A percentile compares a stretch with the other conserved stretches of the same genome.
Evolutionary conservation across 2,888 invertebrate genomes (phyloP).

Genomic region (Leptopterna dolabrata): DNA sequence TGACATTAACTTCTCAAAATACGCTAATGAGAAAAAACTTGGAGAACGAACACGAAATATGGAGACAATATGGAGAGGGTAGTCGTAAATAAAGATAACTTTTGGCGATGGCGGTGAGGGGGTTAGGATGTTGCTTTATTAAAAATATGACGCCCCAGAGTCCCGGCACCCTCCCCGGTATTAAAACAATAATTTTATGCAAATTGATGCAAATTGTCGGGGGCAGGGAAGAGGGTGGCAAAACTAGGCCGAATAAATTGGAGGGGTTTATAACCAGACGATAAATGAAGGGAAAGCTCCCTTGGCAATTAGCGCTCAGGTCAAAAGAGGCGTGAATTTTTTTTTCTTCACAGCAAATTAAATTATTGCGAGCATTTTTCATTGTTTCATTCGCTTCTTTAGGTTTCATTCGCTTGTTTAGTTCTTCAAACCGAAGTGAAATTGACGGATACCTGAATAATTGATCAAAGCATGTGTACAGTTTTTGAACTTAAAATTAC

Average conservation of each 20-base stretch:
- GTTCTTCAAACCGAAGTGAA: too few species aligned
- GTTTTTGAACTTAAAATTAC: too few species aligned
- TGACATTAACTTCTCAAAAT: too few species aligned
- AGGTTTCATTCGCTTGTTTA: not conserved
- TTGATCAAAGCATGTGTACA: too few species aligned
- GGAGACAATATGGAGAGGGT: too few species aligned
- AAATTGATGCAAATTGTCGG: constrained; percentile 45
- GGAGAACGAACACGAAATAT: too few species aligned
- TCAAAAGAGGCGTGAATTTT: not conserved
- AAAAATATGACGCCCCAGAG: constrained; percentile 22
- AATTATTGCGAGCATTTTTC: not conserved
- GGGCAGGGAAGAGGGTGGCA: not conserved
- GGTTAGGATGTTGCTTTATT: not conserved
- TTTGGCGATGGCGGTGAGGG: not conserved
- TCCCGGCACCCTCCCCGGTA: not conserved
- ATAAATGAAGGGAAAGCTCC: constrained; percentile 23
- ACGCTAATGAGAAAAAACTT: too few species aligned
- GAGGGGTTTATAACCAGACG: constrained; percentile 42
- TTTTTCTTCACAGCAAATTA: not conserved
- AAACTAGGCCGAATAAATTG: constrained; percentile 27
- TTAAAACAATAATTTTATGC: constrained; percentile 44
- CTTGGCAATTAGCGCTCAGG: constrained; percentile 20
- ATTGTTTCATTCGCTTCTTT: not conserved
- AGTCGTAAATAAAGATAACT: not conserved
- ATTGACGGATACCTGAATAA: too few species aligned